Evolutionary conservation across 2,113 vertebrate genomes (phyloP), one percentile per base, ranked within the genome.

Genomic region (Thunnus maccoyii): DNA sequence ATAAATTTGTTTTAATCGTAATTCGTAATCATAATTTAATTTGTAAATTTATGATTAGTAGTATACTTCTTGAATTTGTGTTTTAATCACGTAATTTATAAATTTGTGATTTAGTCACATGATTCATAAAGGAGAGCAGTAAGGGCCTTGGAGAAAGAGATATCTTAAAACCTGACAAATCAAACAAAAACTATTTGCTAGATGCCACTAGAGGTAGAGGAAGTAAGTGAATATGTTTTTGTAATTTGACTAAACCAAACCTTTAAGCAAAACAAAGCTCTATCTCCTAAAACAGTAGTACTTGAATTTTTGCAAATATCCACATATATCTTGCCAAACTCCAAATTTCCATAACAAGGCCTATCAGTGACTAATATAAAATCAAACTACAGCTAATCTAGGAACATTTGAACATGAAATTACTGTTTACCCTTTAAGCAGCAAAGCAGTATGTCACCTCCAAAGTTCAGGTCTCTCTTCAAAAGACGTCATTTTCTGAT

Each of bases 381-480:
- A 17, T 46, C 3, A 2, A 58, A 32, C 16, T 12, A 62, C 58
- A 70, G 14, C 5, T 41, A 41, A 41, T 41, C 36, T 9, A 41
- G 46, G 12, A 4, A 46, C 11, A 50, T 36, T 32, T 63, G 41
- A 3, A 46, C 20, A 20, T 48, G 32, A 44, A 46, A 57, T 46
- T 2, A 44, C 17, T 56, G n/a, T 44, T 78, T 70, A 83, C 58
- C 64, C 5, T 41, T 62, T 17, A 2, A 48, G 27, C 4, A 57
- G 17, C 50, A 68, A 55, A n/a, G 47, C 76, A 36, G 12, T 54
- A 9, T 3, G 12, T 47, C n/a, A 13, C 41, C 63, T 50, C 15
- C 4, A 15, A 2, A 9, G 36, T 41, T 9, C 7, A 9, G 36
- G 48, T 69, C 50, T 51, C 27, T 50, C 18, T 41, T 57, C 17